Percentiles rank a stretch among this genome's conserved stretches.
Conservation (phyloP, 2,888 invertebrate genomes). For the Reticulitermes lucifugus region DNA sequence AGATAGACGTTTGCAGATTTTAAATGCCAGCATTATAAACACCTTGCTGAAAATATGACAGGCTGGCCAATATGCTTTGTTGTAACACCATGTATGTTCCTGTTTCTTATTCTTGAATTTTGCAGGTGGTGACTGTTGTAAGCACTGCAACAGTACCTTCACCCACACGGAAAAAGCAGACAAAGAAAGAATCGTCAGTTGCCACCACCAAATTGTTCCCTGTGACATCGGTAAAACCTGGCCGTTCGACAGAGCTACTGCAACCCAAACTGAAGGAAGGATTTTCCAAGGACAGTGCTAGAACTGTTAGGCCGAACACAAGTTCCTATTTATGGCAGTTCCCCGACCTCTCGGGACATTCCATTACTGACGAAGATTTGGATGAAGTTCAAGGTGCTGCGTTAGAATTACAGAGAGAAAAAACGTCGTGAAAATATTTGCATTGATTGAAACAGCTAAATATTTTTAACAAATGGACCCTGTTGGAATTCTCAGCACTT, state of each 20-base stretch:
- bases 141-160: conserved; percentile 55
- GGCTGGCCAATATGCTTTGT: too few relatives aligned
- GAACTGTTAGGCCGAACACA: conserved; percentile 17
- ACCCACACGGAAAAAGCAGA: conserved; percentile 6
- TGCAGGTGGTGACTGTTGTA: conserved; percentile 58
- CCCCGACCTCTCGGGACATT: conserved; percentile 56
- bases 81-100: too few relatives aligned
- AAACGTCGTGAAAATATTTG: conserved; percentile 1
- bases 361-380: conserved; percentile 52
- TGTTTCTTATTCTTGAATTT: neutral
- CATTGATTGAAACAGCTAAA: neutral
- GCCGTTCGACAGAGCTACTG: neutral
- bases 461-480: too few relatives aligned
- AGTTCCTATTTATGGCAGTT: conserved; percentile 43
- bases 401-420: conserved; percentile 45
- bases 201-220: conserved; percentile 31
- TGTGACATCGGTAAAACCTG: conserved; percentile 3
- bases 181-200: conserved; percentile 12
- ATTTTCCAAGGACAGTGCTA: neutral
- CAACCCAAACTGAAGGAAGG: neutral
- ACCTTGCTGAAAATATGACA: too few relatives aligned
- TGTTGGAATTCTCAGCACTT: too few relatives aligned
- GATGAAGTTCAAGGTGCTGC: conserved; percentile 22
- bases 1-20: too few relatives aligned
- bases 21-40: too few relatives aligned